Evolutionary conservation across 2,888 invertebrate species (phyloP).

Genomic region (Cephus spinipes): DNA sequence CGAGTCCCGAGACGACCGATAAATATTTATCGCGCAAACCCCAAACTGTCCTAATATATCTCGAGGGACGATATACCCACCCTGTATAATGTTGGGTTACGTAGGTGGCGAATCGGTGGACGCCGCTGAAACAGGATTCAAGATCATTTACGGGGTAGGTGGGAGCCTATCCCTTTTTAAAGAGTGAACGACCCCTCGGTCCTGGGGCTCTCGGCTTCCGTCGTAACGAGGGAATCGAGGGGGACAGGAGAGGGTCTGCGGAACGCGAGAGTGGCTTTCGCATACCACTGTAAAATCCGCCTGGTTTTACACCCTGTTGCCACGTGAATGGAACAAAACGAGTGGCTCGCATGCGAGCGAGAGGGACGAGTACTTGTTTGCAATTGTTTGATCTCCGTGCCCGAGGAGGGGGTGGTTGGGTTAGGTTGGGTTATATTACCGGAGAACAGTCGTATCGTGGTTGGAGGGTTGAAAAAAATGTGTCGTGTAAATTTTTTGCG

Average conservation of each 20-base stretch:
- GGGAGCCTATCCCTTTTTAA: slow-evolving; percentile 31
- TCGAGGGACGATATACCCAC: not conserved
- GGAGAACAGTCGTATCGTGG: not conserved
- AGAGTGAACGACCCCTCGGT: slow-evolving; percentile 24
- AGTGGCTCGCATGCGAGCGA: slow-evolving; percentile 2
- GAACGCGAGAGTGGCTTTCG: not conserved
- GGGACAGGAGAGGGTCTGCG: not conserved
- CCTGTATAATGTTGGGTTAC: not conserved
- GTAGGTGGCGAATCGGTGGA: not conserved
- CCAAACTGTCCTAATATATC: not conserved
- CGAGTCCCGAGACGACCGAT: not conserved
- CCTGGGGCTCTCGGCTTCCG: not conserved
- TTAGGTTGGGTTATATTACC: not conserved
- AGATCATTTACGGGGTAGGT: slow-evolving; percentile 26
- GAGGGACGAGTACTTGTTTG: not conserved
- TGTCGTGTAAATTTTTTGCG: not conserved
- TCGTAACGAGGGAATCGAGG: not conserved
- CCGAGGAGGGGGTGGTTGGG: slow-evolving; percentile 10
- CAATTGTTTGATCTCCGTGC: slow-evolving; percentile 11
- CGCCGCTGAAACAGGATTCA: slow-evolving; percentile 34
- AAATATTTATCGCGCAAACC: not conserved
- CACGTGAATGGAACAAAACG: slow-evolving; percentile 24
- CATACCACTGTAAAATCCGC: slow-evolving; percentile 29
- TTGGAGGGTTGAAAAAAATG: not conserved
- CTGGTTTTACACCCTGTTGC: slow-evolving; percentile 33